These are phyloP conservation scores for Phrynocephalus guinanensis DNA, from an alignment of 2,797 vertebrate species.

Conservation along the genomic window DNA sequence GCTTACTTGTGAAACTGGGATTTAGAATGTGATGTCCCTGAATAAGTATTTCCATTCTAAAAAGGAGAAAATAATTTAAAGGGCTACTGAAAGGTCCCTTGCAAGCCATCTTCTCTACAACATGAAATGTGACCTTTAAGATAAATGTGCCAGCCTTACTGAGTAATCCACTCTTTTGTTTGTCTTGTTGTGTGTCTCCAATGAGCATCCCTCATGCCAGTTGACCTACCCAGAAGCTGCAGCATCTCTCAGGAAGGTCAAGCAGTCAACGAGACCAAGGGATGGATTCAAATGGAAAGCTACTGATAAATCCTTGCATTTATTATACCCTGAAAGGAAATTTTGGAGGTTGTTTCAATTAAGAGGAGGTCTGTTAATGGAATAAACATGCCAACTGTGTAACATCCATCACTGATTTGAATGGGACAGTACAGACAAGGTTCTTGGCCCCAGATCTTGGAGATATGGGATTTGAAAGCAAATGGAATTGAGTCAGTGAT, in stretches of 20 bases:
- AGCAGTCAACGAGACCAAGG: conserved; percentile 59
- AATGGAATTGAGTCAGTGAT: neutral
- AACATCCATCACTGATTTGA: conserved; percentile 44
- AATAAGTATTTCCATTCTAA: conserved; percentile 45
- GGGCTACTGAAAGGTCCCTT: neutral
- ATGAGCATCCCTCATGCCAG: conserved; percentile 45
- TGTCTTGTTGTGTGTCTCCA: conserved; percentile 42
- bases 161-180: conserved; percentile 45
- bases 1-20: conserved; percentile 51
- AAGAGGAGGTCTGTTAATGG: conserved; percentile 40
- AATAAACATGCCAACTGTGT: conserved; percentile 37
- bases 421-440: neutral
- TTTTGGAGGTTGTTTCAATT: conserved; percentile 59
- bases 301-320: conserved; percentile 18
- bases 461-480: neutral
- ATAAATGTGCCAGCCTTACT: conserved; percentile 49
- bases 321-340: conserved; percentile 50
- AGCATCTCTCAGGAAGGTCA: conserved; percentile 58
- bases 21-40: conserved; percentile 35
- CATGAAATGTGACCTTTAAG: conserved; percentile 16
- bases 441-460: neutral
- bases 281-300: conserved; percentile 54
- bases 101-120: conserved; percentile 36
- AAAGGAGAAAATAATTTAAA: conserved; percentile 43
- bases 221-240: conserved; percentile 58